A percentile compares a stretch with the other conserved stretches of the same genome.
Conservation (phyloP, 2,113 vertebrate genomes). For the Holacanthus passer region DNA sequence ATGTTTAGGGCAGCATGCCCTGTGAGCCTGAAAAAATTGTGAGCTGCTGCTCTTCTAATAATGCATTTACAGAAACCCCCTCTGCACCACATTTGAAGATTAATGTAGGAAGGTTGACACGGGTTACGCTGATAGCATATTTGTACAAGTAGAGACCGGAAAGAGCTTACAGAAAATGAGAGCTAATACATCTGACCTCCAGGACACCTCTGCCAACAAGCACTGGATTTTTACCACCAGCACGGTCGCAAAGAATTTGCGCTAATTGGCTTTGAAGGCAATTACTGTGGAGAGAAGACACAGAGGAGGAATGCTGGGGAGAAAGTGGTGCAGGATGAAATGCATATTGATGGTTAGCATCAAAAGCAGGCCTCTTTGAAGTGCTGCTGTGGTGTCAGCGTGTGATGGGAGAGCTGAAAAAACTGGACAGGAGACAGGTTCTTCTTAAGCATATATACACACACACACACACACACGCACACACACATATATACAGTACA, state of each 20-base stretch:
- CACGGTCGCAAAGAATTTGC: constrained; percentile 74
- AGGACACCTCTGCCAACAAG: constrained; percentile 58
- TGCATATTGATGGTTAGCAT: constrained; percentile 82
- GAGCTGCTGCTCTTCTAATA: constrained; percentile 61
- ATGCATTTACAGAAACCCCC: constrained; percentile 65
- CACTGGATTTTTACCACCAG: constrained; percentile 60
- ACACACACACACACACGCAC: too few relatives aligned
- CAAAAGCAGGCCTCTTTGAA: constrained; percentile 80
- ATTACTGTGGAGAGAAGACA: constrained; percentile 71
- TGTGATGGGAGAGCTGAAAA: constrained; percentile 70
- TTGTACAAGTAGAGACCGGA: constrained; percentile 59
- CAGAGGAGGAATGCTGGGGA: constrained; percentile 70
- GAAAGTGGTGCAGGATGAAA: constrained; percentile 72
- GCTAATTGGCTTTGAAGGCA: constrained; percentile 81
- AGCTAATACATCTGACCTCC: constrained; percentile 71
- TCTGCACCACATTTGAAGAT: constrained; percentile 51
- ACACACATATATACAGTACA: too few relatives aligned
- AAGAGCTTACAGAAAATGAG: constrained; percentile 66
- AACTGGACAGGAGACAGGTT: constrained; percentile 71
- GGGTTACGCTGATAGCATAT: constrained; percentile 62
- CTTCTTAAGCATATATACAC: constrained; percentile 41
- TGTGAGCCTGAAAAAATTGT: constrained; percentile 62
- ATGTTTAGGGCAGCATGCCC: constrained; percentile 67
- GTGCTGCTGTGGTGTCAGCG: constrained; percentile 69
- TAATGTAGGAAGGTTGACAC: constrained; percentile 66